Conservation (phyloP, 2,113 vertebrate genomes). For the Gallinago paraguaiae region DNA sequence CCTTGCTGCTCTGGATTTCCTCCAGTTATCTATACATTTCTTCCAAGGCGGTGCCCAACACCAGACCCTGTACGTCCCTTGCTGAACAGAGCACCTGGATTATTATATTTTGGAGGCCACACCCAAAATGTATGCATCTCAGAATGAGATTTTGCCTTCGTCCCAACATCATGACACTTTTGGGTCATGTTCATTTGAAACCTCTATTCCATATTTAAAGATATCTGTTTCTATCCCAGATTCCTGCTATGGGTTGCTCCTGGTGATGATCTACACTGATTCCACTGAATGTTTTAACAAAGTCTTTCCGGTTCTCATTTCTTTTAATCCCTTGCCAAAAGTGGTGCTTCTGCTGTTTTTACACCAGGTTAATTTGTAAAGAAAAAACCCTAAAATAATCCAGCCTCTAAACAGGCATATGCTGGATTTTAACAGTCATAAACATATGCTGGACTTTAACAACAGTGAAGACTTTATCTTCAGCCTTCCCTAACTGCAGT, state of each 20-base stretch:
- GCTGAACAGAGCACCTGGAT: not conserved
- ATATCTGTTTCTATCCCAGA: not conserved
- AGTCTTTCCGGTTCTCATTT: not conserved
- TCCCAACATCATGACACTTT: not conserved
- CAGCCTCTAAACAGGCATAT: not conserved
- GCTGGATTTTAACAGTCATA: not conserved
- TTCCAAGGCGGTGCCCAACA: not conserved
- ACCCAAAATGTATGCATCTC: not conserved
- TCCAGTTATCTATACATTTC: not conserved
- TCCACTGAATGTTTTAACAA: not conserved
- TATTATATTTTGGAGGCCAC: not conserved
- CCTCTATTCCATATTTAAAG: not conserved
- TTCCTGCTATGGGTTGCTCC: not conserved
- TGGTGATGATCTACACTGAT: not conserved
- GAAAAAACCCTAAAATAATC: not conserved
- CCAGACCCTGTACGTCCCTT: not conserved
- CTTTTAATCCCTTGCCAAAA: not conserved
- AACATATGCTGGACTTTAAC: no score
- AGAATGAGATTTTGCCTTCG: not conserved
- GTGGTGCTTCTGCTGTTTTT: not conserved
- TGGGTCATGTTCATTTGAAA: not conserved
- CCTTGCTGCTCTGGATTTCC: not conserved
- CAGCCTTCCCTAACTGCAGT: not conserved
- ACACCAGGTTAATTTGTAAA: not conserved
- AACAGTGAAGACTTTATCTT: not conserved